Conservation (phyloP, 2,888 invertebrate species). For the Epinotia demarniana region DNA sequence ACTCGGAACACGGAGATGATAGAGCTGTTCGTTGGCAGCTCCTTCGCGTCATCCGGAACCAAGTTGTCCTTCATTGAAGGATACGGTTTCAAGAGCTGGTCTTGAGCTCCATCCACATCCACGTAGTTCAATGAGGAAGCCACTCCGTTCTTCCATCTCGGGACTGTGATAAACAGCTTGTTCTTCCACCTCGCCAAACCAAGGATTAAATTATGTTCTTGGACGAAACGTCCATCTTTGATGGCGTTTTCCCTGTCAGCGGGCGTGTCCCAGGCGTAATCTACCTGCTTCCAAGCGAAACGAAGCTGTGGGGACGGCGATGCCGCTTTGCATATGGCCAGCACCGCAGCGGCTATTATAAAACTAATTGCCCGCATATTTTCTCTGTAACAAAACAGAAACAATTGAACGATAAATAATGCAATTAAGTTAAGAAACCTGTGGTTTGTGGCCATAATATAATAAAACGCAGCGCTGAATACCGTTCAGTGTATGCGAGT, state of each 20-base stretch:
- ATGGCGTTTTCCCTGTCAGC: slow-evolving; percentile 85
- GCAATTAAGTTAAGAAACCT: slow-evolving; percentile 26
- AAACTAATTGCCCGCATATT: slow-evolving; percentile 65
- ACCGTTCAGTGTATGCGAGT: too few species aligned
- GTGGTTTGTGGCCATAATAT: slow-evolving; percentile 5
- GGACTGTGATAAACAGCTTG: slow-evolving; percentile 88
- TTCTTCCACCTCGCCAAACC: slow-evolving; percentile 89
- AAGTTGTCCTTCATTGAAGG: slow-evolving; percentile 92
- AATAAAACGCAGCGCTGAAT: too few species aligned
- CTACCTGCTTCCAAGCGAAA: slow-evolving; percentile 89
- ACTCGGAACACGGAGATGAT: slow-evolving; percentile 90
- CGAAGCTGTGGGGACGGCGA: slow-evolving; percentile 86
- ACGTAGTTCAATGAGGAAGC: slow-evolving; percentile 89
- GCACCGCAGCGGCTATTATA: slow-evolving; percentile 62
- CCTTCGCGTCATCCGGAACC: slow-evolving; percentile 83
- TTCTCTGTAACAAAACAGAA: slow-evolving; percentile 55
- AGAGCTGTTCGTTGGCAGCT: slow-evolving; percentile 83
- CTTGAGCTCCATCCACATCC: slow-evolving; percentile 86
- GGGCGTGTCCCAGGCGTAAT: slow-evolving; percentile 87
- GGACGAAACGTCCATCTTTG: slow-evolving; percentile 85
- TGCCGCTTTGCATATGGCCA: slow-evolving; percentile 68
- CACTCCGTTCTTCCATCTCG: slow-evolving; percentile 89
- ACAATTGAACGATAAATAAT: slow-evolving; percentile 21
- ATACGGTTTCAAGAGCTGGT: slow-evolving; percentile 90
- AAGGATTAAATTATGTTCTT: slow-evolving; percentile 88